A percentile compares a stretch with the other conserved stretches of the same genome.
Evolutionary conservation across 2,797 vertebrate species (phyloP).

Genomic region (Potorous gilbertii): DNA sequence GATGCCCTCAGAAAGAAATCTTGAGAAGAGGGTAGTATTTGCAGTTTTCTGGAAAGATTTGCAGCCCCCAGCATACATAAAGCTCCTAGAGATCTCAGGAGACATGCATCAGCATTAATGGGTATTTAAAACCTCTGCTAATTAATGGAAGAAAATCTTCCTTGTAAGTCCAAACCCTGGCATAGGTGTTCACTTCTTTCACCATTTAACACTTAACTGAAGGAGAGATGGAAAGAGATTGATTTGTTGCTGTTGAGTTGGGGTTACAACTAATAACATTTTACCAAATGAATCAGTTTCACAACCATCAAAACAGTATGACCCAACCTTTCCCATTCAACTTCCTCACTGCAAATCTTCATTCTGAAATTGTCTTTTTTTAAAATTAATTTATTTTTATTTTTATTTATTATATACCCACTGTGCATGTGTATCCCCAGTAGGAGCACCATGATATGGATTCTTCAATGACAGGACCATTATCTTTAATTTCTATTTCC

Average conservation of each 20-base stretch:
- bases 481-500: neutral
- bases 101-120: neutral
- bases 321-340: neutral
- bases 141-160: neutral
- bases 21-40: conserved; percentile 26
- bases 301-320: neutral
- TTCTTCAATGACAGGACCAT: neutral
- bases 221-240: neutral
- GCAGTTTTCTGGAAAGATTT: conserved; percentile 38
- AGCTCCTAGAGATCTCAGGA: neutral
- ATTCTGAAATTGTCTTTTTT: neutral
- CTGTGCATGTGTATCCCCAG: neutral
- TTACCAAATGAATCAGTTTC: neutral
- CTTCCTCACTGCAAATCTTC: neutral
- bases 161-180: neutral
- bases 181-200: rapidly evolving
- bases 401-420: too few species aligned
- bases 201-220: neutral
- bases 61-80: neutral
- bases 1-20: conserved; percentile 40
- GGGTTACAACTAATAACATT: neutral
- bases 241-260: neutral
- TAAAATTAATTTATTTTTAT: too few species aligned
- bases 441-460: too few species aligned
- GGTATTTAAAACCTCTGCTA: rapidly evolving